A percentile compares a stretch with the other conserved stretches of the same genome.
These are phyloP conservation scores for Cheilosia soror DNA, from an alignment of 2,888 invertebrate species.

Conservation along the genomic window DNA sequence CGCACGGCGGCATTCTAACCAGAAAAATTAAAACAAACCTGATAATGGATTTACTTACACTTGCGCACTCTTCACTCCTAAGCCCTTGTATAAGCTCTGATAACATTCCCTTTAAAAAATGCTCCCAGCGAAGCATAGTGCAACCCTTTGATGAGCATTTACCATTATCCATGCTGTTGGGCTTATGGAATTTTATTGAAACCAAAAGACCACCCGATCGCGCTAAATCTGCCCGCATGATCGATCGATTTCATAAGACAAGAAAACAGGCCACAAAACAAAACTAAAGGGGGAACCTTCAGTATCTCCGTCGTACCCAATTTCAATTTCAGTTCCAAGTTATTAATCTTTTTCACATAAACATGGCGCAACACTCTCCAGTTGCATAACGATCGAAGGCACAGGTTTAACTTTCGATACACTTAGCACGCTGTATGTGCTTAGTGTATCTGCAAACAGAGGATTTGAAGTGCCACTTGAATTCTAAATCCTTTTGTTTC, in stretches of 20 bases:
- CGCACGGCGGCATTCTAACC: not conserved
- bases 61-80: slow-evolving; percentile 17
- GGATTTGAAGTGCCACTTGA: slow-evolving; percentile 64
- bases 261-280: slow-evolving; percentile 37
- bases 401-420: slow-evolving; percentile 19
- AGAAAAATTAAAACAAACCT: not conserved
- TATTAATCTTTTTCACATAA: slow-evolving; percentile 24
- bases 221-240: slow-evolving; percentile 73
- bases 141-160: slow-evolving; percentile 44
- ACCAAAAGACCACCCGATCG: slow-evolving; percentile 68
- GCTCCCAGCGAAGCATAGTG: slow-evolving; percentile 12
- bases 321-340: slow-evolving; percentile 23
- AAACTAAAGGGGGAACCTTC: slow-evolving; percentile 33
- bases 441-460: slow-evolving; percentile 19
- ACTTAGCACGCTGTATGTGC: not conserved
- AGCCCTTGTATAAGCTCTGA: slow-evolving; percentile 11
- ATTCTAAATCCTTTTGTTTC: slow-evolving; percentile 64
- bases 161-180: slow-evolving; percentile 4
- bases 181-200: slow-evolving; percentile 9
- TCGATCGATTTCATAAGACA: slow-evolving; percentile 61
- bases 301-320: not conserved
- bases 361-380: slow-evolving; percentile 34
- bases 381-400: slow-evolving; percentile 23
- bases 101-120: slow-evolving; percentile 19
- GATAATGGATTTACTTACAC: slow-evolving; percentile 2